Base-by-base conservation (phyloP, 1,140 invertebrate species). In the Schlechtendalia chinensis region DNA sequence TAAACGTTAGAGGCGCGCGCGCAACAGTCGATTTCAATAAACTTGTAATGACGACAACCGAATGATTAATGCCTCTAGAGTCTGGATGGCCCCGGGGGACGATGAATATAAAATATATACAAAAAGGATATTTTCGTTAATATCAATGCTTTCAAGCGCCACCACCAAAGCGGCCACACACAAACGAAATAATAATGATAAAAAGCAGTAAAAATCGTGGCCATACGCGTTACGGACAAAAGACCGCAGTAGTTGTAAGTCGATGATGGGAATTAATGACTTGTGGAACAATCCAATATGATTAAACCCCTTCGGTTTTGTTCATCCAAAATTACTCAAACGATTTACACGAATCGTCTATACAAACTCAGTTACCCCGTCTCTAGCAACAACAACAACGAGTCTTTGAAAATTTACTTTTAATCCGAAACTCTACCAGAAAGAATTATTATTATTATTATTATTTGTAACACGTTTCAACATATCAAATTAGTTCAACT, bases 41-140 rank as follows among this genome's bases (percentile, higher is more conserved):
- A 79, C 75, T 79, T 79, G 75, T 79, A 79, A 79, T 79, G 75
- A 79, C 75, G 75, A 79, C 75, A 79, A 61, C 75, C 56, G 45
- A 79, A 79, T 79, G 75, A 79, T 79, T 79, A 79, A 79, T 79
- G 75, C 58, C 58, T 61, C 58, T n/a, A 29, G 47, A 1, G 47
- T 39, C 32, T 11, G 11, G 56, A 63, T 61, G 58, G 39, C 58
- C 58, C 75, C 72, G 0, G n/a, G 72, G 29, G 72, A 17, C 24
- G 45, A 39, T 75, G 69, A 72, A 72, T 72, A 72, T 54, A 72
- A 53, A 72, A 27, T 27, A 29, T 29, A 72, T 53, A 32, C 16
- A 79, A 63, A 79, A 63, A 79, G 24, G 8, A 79, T 63, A 61
- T 63, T 79, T 79, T 79, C 17, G 58, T 79, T 63, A 61, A 63